Evolutionary conservation across 2,888 invertebrate genomes (phyloP), one percentile per base, ranked within the genome.

Genomic region (Aphelenchoides bicaudatus): DNA sequence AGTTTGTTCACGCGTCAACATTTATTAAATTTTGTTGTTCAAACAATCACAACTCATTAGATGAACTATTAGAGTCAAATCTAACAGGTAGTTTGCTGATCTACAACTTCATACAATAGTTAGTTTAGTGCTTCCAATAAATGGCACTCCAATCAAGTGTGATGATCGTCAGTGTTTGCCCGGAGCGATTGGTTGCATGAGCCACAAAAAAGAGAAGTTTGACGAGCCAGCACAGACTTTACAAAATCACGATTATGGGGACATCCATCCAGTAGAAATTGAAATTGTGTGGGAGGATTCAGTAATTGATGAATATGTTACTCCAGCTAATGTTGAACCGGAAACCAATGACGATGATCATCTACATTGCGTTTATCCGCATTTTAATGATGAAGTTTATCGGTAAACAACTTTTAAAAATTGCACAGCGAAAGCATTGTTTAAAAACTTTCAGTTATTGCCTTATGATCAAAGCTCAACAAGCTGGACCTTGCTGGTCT

Each of bases 401-500:
- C n/a, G 59, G 56, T 58, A 28, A 58, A 62, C 8, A 21, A 25
- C 23, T 10, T 6, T 21, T 6, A 43, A 10, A n/a, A 19, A 8
- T 19, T 21, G 10, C 23, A 10, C 10, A n/a, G n/a, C n/a, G n/a
- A n/a, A n/a, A n/a, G n/a, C n/a, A n/a, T n/a, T n/a, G n/a, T n/a
- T n/a, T n/a, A n/a, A n/a, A n/a, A n/a, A n/a, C 16, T 19, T 61
- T 57, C 27, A 58, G 59, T 25, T 59, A 59, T 37, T 59, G 59
- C 29, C 31, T 63, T n/a, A 57, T 59, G 62, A 59, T 59, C 16
- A 53, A 59, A 28, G 34, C 62, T 21, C 49, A 59, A 16, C 62
- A 63, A n/a, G 30, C 34, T 19, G 55, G 55, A 28, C 37, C 29
- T 37, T 59, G 59, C 28, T 39, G 38, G 19, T 19, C 34, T 21